A percentile compares a stretch with the other conserved stretches of the same genome.
These are phyloP conservation scores for Calephelis perditalis DNA, from an alignment of 2,888 invertebrate genomes.

Conservation along the genomic window DNA sequence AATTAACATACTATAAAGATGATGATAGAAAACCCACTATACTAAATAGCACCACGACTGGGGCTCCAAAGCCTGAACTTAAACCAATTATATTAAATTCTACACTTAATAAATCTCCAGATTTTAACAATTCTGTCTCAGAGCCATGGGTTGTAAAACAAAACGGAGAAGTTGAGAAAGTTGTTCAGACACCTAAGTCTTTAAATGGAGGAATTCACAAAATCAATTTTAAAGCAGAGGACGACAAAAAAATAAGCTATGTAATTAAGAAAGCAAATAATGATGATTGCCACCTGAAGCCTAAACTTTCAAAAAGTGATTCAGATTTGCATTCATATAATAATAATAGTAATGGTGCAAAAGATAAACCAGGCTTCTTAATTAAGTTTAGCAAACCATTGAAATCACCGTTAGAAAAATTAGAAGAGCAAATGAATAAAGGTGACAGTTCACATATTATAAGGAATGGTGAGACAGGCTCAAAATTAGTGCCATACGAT, in stretches of 20 bases:
- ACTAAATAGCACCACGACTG: slow-evolving; percentile 48
- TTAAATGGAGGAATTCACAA: slow-evolving; percentile 56
- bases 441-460: slow-evolving; percentile 43
- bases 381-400: slow-evolving; percentile 53
- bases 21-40: slow-evolving; percentile 56
- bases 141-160: slow-evolving; percentile 72
- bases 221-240: slow-evolving; percentile 42
- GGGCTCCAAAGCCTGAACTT: slow-evolving; percentile 47
- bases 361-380: slow-evolving; percentile 46
- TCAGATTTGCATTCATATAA: slow-evolving; percentile 43
- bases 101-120: slow-evolving; percentile 54
- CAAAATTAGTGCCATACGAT: slow-evolving; percentile 78
- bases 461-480: slow-evolving; percentile 46
- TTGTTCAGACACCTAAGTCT: slow-evolving; percentile 47
- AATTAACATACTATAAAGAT: slow-evolving; percentile 59
- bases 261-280: slow-evolving; percentile 52
- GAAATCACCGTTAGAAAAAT: slow-evolving; percentile 63
- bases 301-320: slow-evolving; percentile 52
- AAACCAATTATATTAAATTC: slow-evolving; percentile 67
- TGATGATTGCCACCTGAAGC: slow-evolving; percentile 45
- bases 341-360: slow-evolving; percentile 32
- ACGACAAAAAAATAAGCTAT: slow-evolving; percentile 58
- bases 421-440: slow-evolving; percentile 69
- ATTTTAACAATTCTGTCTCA: slow-evolving; percentile 44
- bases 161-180: slow-evolving; percentile 68